Evolutionary conservation across 2,797 vertebrate genomes (phyloP).

Genomic region (Siniperca undulata): DNA sequence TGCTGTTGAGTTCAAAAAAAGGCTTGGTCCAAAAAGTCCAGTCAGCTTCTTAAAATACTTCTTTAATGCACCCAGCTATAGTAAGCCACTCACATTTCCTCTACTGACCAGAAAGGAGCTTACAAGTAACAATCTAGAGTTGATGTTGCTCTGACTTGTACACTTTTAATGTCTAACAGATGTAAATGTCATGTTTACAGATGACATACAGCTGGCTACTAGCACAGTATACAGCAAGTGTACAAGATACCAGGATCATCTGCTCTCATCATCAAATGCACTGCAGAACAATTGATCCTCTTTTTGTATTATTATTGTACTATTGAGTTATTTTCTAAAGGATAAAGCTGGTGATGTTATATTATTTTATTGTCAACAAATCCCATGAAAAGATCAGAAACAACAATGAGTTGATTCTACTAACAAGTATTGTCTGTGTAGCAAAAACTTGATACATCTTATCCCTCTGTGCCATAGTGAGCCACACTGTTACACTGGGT

Average conservation of each 20-base stretch:
- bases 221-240: constrained; percentile 4
- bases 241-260: constrained; percentile 34
- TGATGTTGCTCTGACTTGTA: constrained; percentile 13
- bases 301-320: neutral
- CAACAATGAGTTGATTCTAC: neutral
- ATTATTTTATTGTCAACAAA: constrained; percentile 1
- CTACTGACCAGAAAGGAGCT: constrained; percentile 33
- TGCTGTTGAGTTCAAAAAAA: constrained; percentile 1
- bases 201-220: neutral
- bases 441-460: no score
- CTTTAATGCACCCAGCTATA: constrained; percentile 32
- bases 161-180: constrained; percentile 33
- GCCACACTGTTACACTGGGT: neutral
- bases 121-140: constrained; percentile 20
- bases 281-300: neutral
- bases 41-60: constrained; percentile 24
- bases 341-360: neutral
- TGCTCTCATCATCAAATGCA: neutral
- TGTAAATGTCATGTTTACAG: constrained; percentile 29
- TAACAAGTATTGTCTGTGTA: neutral
- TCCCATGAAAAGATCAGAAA: constrained; percentile 8
- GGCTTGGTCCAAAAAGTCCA: constrained; percentile 40
- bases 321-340: neutral
- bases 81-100: constrained; percentile 31
- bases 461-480: neutral